Percentiles rank a stretch among this genome's conserved stretches.
Conservation (phyloP, 1,140 invertebrate species). For the Drosophila repletoides region DNA sequence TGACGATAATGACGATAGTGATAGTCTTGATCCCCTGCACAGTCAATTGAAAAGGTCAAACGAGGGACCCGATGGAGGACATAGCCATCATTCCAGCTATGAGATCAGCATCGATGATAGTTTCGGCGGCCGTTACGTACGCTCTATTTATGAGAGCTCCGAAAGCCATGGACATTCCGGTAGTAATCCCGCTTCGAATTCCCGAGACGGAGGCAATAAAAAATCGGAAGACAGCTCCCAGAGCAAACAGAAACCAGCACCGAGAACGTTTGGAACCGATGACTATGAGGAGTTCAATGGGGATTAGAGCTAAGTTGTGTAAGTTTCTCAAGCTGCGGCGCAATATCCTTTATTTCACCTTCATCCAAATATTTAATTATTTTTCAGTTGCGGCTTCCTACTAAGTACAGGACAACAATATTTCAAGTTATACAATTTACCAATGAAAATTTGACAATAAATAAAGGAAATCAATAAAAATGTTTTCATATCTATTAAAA, state of each 20-base stretch:
- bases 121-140: constrained; percentile 60
- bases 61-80: neutral
- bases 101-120: constrained; percentile 73
- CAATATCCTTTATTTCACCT: too few relatives aligned
- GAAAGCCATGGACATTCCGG: constrained; percentile 60
- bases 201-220: neutral
- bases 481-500: neutral
- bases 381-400: neutral
- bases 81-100: constrained; percentile 69
- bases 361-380: too few relatives aligned
- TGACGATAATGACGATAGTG: constrained; percentile 16
- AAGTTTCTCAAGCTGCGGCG: neutral
- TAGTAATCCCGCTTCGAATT: constrained; percentile 23
- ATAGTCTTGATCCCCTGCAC: constrained; percentile 42
- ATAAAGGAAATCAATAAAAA: constrained; percentile 8
- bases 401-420: neutral
- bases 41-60: neutral
- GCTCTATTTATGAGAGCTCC: constrained; percentile 67
- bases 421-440: constrained; percentile 3
- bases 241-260: neutral
- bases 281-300: constrained; percentile 53
- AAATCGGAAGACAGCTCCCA: neutral
- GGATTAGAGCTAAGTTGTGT: constrained; percentile 10
- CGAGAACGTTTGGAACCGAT: neutral
- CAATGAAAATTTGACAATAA: constrained; percentile 18